A percentile compares a stretch with the other conserved stretches of the same genome.
phyloP scores from a whole-genome alignment of 2,797 vertebrate genomes.

The Natrix natrix region DNA sequence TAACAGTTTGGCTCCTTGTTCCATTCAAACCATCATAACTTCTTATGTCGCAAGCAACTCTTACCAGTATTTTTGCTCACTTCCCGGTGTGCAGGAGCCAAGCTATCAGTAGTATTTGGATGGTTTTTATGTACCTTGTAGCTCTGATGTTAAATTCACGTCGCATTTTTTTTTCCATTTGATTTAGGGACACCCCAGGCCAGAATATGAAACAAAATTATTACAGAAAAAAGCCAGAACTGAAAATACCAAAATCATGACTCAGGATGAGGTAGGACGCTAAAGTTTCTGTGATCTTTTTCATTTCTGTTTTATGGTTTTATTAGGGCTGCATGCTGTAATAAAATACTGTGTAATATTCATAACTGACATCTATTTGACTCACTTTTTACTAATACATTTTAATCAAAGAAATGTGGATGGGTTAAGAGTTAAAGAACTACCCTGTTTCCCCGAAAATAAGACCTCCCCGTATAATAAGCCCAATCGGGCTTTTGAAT shows the following conservation, averaged over 20 bases:
- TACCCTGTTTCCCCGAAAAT: no score
- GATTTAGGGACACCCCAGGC: constrained; percentile 85
- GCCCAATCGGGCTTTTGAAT: no score
- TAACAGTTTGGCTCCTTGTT: constrained; percentile 70
- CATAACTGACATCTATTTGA: neutral
- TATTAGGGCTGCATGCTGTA: accelerated
- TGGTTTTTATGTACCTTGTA: constrained; percentile 23
- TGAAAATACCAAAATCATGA: constrained; percentile 67
- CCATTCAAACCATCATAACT: constrained; percentile 29
- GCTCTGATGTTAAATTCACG: neutral
- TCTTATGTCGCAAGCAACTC: constrained; percentile 31
- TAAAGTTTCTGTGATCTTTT: neutral
- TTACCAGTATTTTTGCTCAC: neutral
- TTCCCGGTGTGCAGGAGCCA: constrained; percentile 26
- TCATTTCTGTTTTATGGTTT: neutral
- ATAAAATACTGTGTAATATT: neutral
- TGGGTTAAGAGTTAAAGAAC: neutral
- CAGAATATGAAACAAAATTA: constrained; percentile 89
- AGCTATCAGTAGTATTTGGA: constrained; percentile 2
- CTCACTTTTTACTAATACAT: neutral
- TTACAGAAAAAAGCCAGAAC: constrained; percentile 83
- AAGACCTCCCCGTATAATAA: no score
- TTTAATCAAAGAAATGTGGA: neutral
- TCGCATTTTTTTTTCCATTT: neutral
- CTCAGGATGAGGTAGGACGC: constrained; percentile 77